These are phyloP conservation scores for Thysanoteuthis rhombus DNA, from an alignment of 2,888 invertebrate species.

Conservation along the genomic window DNA sequence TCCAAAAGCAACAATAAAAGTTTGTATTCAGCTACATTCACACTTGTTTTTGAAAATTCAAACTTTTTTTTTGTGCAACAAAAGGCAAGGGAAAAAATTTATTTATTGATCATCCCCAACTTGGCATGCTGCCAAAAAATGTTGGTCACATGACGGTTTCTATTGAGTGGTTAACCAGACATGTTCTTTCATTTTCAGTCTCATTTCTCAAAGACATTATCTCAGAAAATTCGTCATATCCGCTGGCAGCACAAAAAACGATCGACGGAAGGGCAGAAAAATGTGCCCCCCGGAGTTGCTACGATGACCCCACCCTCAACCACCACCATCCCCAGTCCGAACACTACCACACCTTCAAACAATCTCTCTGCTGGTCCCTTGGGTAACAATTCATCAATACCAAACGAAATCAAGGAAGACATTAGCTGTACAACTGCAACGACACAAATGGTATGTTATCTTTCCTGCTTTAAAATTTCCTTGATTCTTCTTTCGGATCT, in stretches of 20 bases:
- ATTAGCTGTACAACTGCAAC: background rate
- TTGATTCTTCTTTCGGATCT: background rate
- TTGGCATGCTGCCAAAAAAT: no score
- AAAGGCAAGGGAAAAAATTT: no score
- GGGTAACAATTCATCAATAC: background rate
- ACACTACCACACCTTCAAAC: background rate
- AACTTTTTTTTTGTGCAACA: no score
- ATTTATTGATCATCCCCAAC: no score
- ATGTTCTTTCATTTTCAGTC: constrained; percentile 20
- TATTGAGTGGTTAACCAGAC: no score
- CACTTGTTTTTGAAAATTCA: no score
- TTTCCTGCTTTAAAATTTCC: background rate
- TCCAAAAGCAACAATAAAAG: no score
- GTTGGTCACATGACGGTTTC: no score
- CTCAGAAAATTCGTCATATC: constrained; percentile 32
- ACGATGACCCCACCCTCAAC: background rate
- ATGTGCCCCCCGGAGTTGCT: background rate
- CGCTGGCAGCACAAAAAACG: constrained; percentile 30
- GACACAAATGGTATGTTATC: background rate
- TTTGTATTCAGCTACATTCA: no score
- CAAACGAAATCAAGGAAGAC: background rate
- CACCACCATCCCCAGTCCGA: background rate
- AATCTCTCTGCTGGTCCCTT: background rate
- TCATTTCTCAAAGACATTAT: constrained; percentile 31
- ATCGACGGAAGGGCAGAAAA: constrained; percentile 13